A percentile compares a stretch with the other conserved stretches of the same genome.
Evolutionary conservation across 2,113 vertebrate genomes (phyloP).

Genomic region (Pachyramphus minor): DNA sequence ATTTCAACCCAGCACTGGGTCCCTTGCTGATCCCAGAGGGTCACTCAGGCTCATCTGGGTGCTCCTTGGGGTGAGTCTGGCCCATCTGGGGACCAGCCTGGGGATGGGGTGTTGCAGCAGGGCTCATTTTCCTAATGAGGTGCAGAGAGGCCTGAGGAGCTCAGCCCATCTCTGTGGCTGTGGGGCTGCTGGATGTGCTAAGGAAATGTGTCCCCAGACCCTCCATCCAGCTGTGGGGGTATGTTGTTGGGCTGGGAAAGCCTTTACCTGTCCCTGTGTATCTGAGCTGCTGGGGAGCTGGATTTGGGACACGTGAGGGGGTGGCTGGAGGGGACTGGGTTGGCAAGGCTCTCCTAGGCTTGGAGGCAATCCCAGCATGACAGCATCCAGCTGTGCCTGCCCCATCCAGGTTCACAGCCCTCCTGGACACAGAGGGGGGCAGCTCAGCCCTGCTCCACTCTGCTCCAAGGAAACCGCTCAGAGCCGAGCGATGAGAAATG

Average conservation of each 20-base stretch:
- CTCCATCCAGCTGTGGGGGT: not conserved
- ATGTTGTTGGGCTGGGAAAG: not conserved
- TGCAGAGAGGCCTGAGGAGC: not conserved
- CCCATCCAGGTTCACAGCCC: not conserved
- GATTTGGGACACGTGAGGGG: fast-evolving
- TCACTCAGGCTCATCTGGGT: not conserved
- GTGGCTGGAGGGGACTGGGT: not conserved
- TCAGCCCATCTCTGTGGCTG: not conserved
- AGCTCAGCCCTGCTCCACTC: not conserved
- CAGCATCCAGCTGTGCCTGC: not conserved
- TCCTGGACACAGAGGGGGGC: not conserved
- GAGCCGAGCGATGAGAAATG: not conserved
- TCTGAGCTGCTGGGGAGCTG: not conserved
- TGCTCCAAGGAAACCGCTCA: not conserved
- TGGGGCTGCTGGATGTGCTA: not conserved
- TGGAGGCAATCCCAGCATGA: not conserved
- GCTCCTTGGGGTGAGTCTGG: not conserved
- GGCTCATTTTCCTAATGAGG: not conserved
- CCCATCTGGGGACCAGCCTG: not conserved
- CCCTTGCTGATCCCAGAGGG: not conserved
- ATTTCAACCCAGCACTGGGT: not conserved
- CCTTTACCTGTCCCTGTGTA: not conserved
- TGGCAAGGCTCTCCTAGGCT: not conserved
- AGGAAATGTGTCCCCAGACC: not conserved
- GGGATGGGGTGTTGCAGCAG: not conserved